Percentiles rank a stretch among this genome's conserved stretches.
Conservation (phyloP, 2,888 invertebrate genomes). For the Achlya flavicornis region DNA sequence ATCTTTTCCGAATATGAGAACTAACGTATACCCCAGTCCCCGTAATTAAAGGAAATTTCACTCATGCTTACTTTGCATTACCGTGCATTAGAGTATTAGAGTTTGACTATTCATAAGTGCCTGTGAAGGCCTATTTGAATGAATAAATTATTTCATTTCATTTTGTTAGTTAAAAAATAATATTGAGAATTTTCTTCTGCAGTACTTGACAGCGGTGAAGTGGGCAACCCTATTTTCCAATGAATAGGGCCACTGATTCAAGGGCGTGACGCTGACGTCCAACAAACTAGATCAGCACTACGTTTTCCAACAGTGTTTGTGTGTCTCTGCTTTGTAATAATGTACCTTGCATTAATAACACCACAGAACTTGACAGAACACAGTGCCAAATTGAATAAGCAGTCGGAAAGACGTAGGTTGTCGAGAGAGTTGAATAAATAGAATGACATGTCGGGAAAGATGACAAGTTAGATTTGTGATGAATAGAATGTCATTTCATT, state of each 20-base stretch:
- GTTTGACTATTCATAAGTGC: too few species aligned
- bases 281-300: background rate
- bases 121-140: too few species aligned
- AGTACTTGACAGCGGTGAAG: conserved; percentile 18
- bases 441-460: background rate
- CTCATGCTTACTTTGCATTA: too few species aligned
- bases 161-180: too few species aligned
- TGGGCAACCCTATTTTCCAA: conserved; percentile 19
- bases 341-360: background rate
- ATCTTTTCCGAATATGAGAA: too few species aligned
- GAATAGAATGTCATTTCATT: background rate
- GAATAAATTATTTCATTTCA: too few species aligned
- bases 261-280: conserved; percentile 18
- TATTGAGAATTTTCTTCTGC: background rate
- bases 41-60: too few species aligned
- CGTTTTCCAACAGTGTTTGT: background rate
- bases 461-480: background rate
- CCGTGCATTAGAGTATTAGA: too few species aligned
- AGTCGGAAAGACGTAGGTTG: background rate
- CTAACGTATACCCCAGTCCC: too few species aligned
- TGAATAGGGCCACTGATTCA: conserved; percentile 20
- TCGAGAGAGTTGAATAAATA: background rate
- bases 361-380: background rate
- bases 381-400: background rate
- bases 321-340: background rate